phyloP scores from a whole-genome alignment of 2,113 vertebrate genomes.

The Orcinus orca region DNA sequence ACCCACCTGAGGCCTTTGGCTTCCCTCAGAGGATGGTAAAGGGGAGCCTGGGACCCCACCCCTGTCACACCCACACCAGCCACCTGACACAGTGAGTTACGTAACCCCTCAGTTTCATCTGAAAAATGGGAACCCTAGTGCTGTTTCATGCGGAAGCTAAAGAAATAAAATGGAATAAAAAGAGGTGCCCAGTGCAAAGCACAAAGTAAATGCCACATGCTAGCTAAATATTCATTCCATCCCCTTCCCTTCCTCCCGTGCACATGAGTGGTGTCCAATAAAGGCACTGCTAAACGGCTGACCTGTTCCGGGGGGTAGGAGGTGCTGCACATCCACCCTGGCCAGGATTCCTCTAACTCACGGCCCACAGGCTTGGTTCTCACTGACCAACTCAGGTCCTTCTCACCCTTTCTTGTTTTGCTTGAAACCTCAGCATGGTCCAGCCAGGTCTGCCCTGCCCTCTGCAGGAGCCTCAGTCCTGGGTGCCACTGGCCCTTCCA shows the following conservation, averaged over 20 bases:
- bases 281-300: rapidly evolving
- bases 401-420: neutral
- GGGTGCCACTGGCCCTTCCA: neutral
- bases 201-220: neutral
- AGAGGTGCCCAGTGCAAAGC: neutral
- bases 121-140: neutral
- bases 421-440: neutral
- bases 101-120: neutral
- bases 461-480: neutral
- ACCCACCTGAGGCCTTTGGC: neutral
- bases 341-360: neutral
- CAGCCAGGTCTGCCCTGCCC: neutral
- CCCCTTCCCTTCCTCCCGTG: rapidly evolving
- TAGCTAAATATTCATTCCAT: neutral
- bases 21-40: neutral
- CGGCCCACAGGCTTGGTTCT: neutral
- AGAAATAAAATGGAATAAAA: neutral
- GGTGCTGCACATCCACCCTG: too few relatives aligned
- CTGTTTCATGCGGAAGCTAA: neutral
- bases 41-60: neutral
- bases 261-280: neutral
- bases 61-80: neutral
- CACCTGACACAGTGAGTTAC: neutral
- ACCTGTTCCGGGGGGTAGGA: neutral
- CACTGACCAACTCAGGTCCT: neutral